Conservation (phyloP, 2,797 vertebrate species). For the Sebastes paucispinis region DNA sequence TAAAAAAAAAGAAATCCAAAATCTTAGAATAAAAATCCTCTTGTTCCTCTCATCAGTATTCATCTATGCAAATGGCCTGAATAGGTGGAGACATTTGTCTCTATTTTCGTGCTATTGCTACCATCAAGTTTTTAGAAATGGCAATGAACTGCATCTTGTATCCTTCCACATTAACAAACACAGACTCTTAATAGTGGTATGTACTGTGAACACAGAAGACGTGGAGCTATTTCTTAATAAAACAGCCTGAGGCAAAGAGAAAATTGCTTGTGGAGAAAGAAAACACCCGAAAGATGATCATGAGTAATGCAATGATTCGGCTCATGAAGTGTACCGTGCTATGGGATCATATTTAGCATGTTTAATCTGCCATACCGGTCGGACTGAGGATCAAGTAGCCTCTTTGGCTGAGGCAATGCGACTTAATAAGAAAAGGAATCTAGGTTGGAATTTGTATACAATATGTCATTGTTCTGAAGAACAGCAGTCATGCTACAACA, state of each 20-base stretch:
- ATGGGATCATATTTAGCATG: slow-evolving; percentile 5
- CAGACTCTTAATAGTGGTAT: background rate
- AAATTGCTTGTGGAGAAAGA: slow-evolving; percentile 18
- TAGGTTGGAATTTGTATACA: slow-evolving; percentile 17
- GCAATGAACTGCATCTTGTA: background rate
- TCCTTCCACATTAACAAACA: slow-evolving; percentile 19
- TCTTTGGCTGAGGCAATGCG: background rate
- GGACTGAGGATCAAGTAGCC: slow-evolving; percentile 19
- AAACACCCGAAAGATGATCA: slow-evolving; percentile 9
- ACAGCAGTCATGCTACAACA: background rate
- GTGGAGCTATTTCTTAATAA: slow-evolving; percentile 24
- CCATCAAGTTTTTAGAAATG: background rate
- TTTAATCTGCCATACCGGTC: slow-evolving; percentile 12
- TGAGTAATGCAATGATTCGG: slow-evolving; percentile 19
- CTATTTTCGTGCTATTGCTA: background rate
- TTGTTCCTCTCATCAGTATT: too few species aligned
- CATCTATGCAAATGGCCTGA: background rate
- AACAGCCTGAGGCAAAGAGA: slow-evolving; percentile 33
- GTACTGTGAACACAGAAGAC: slow-evolving; percentile 10
- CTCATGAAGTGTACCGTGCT: background rate
- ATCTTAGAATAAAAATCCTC: background rate
- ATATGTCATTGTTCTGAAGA: background rate
- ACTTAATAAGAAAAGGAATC: slow-evolving; percentile 16
- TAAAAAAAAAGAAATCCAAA: background rate
- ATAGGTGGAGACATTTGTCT: background rate